Evolutionary conservation across 2,113 vertebrate species (phyloP), one percentile per base, ranked within the genome.

Genomic region (Picathartes gymnocephalus): DNA sequence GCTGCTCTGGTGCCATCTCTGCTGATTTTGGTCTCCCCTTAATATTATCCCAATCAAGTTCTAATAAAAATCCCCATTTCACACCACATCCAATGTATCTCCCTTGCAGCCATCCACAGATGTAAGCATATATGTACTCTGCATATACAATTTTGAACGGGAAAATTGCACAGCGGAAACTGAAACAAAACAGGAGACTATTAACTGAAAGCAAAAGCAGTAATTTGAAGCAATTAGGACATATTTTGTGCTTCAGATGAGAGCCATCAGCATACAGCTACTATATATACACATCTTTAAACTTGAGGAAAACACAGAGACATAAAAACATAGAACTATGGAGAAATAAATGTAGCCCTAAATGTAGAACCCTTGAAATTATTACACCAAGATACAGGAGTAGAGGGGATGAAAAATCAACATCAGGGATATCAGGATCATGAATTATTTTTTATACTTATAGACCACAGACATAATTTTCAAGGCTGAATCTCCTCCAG

Each of bases 161-260:
- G 86, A 91, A 94, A 92, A 95, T 69, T 90, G 66, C 44, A 81
- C 6, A 87, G 83, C 9, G 0, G 53, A 91, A 93, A 81, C 42
- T 56, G 44, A 65, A 88, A 92, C 58, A 92, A 89, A 94, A 94
- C 35, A 81, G 73, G 37, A 76, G 31, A 88, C 68, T 81, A 78
- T 86, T 95, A 88, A 84, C 89, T 77, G 91, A 72, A 92, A 95
- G 61, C 61, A 92, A 88, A 95, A 92, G 77, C 70, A 74, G 77
- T 95, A 89, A 92, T 95, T 72, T 95, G 66, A 81, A 86, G 83
- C 56, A 90, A 92, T 96, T 82, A 95, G 85, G 71, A 68, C 39
- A 31, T 70, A 91, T 80, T 94, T 95, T 66, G 87, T 81, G 68
- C 62, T 90, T 93, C 51, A 87, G 68, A 90, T 79, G 77, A 90